These are phyloP conservation scores for Ennomos erosarius DNA, from an alignment of 2,888 invertebrate genomes.

Conservation along the genomic window DNA sequence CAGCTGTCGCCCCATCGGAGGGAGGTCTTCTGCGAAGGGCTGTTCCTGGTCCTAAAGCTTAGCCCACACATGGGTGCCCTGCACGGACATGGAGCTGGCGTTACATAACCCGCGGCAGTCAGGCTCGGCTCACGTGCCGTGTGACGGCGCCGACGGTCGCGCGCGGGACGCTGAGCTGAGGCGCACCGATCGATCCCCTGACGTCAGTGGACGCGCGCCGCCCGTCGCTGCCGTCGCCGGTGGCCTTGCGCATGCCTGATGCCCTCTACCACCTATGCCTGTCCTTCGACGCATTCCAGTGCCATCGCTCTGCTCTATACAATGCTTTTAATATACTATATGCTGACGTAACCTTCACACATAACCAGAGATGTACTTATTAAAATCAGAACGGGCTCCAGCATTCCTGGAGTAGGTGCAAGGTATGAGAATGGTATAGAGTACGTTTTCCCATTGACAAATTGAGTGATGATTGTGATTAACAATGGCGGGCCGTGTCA, in stretches of 20 bases:
- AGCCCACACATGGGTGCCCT: slow-evolving; percentile 94
- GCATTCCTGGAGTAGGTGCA: slow-evolving; percentile 6
- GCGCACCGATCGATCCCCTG: slow-evolving; percentile 69
- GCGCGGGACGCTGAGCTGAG: slow-evolving; percentile 40
- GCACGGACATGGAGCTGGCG: slow-evolving; percentile 65
- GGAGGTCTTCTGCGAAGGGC: slow-evolving; percentile 98
- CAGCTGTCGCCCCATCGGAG: slow-evolving; percentile 98
- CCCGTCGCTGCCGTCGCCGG: slow-evolving; percentile 29
- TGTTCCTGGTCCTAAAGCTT: slow-evolving; percentile 98
- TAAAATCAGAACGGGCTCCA: slow-evolving; percentile 2
- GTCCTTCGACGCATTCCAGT: slow-evolving; percentile 4
- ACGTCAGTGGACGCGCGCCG: slow-evolving; percentile 67
- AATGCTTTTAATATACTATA: slow-evolving; percentile 37
- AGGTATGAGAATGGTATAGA: slow-evolving; percentile 14
- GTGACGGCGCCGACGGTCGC: slow-evolving; percentile 47
- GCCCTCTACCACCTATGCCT: slow-evolving; percentile 33
- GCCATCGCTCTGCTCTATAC: slow-evolving; percentile 24
- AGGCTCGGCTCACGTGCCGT: slow-evolving; percentile 60
- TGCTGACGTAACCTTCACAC: not conserved
- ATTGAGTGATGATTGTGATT: slow-evolving; percentile 66
- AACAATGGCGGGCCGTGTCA: slow-evolving; percentile 13
- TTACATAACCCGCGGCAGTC: slow-evolving; percentile 66
- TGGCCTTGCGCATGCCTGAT: slow-evolving; percentile 54
- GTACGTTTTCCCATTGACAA: slow-evolving; percentile 67
- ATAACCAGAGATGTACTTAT: slow-evolving; percentile 24